phyloP scores from a whole-genome alignment of 2,797 vertebrate genomes.

The Crypturellus tataupa region DNA sequence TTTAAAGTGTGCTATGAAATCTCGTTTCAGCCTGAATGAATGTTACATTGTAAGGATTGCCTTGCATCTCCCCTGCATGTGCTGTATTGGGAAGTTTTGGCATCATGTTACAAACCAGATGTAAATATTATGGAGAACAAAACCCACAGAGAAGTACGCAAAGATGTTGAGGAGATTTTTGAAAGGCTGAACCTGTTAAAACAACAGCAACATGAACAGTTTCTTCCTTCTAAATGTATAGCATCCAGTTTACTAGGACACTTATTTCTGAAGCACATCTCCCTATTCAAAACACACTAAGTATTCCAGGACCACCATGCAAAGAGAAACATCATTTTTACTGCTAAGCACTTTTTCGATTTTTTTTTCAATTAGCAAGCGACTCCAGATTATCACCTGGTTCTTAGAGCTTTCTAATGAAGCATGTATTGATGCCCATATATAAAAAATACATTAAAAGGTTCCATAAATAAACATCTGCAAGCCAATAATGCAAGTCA shows the following conservation, averaged over 20 bases:
- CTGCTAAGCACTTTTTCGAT: not conserved
- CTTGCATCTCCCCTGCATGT: not conserved
- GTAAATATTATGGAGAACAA: not conserved
- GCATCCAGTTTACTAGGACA: not conserved
- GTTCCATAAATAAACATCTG: slow-evolving; percentile 5
- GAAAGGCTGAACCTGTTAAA: not conserved
- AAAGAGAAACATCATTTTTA: not conserved
- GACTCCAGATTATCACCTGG: not conserved
- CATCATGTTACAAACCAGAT: not conserved
- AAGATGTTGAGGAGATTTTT: not conserved
- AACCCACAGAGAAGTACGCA: not conserved
- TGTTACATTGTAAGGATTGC: not conserved
- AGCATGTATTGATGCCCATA: not conserved
- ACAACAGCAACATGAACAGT: not conserved
- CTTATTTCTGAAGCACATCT: not conserved
- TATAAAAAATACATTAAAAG: not conserved
- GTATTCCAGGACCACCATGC: not conserved
- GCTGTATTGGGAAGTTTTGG: not conserved
- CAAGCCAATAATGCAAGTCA: not conserved
- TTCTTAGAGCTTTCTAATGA: not conserved
- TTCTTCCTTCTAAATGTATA: not conserved
- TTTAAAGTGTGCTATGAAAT: not conserved
- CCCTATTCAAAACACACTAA: not conserved
- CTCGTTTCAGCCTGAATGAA: not conserved
- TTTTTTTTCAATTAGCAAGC: not conserved